Evolutionary conservation across 1,140 invertebrate genomes (phyloP).

Genomic region (Ptiloglossa arizonensis): DNA sequence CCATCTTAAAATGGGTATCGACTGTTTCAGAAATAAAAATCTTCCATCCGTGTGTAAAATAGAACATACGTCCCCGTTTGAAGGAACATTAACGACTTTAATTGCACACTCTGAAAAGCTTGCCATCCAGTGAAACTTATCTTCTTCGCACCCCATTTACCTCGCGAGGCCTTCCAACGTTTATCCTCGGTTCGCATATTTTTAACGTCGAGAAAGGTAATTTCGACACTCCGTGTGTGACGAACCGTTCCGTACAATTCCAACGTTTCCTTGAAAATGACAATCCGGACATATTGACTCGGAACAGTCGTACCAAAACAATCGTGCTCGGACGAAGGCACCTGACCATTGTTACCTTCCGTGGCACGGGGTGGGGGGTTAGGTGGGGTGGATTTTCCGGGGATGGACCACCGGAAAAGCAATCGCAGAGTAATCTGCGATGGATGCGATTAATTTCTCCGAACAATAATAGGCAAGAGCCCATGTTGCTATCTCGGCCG

Average conservation of each 20-base stretch:
- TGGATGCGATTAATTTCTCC: conserved; percentile 76
- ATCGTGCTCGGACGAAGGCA: conserved; percentile 27
- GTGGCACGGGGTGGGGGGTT: neutral
- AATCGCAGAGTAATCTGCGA: conserved; percentile 72
- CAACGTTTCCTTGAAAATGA: neutral
- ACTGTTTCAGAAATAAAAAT: too few relatives aligned
- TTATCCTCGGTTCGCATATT: too few relatives aligned
- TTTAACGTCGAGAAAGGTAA: neutral
- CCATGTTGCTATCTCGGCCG: conserved; percentile 70
- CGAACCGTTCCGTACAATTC: neutral
- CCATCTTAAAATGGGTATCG: too few relatives aligned
- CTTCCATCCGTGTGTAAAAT: too few relatives aligned
- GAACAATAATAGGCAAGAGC: conserved; percentile 72
- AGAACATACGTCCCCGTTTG: too few relatives aligned
- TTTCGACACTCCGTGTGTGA: neutral
- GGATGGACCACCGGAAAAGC: conserved; percentile 63
- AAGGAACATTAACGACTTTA: too few relatives aligned
- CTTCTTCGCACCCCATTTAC: too few relatives aligned
- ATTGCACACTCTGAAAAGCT: too few relatives aligned
- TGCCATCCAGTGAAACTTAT: too few relatives aligned
- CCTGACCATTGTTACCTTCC: conserved; percentile 11
- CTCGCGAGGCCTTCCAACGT: too few relatives aligned
- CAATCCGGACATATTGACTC: neutral
- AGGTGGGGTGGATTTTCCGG: conserved; percentile 43
- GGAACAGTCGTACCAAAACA: neutral